Conservation (phyloP, 2,113 vertebrate species). For the Eonycteris spelaea region DNA sequence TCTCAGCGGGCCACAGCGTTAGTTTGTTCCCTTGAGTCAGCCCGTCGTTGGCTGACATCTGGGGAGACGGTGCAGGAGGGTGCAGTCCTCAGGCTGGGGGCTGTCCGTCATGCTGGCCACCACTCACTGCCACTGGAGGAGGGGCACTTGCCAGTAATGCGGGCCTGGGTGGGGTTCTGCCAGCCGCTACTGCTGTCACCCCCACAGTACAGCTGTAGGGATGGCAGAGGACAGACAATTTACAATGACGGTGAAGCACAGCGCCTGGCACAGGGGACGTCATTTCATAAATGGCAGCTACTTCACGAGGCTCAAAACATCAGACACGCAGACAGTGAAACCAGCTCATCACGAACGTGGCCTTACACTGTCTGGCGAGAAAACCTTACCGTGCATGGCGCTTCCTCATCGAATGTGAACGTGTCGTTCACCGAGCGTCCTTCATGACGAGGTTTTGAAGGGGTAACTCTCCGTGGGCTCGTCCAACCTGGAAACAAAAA, state of each 20-base stretch:
- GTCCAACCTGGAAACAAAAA: constrained; percentile 78
- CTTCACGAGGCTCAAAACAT: not conserved
- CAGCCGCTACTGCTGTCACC: not conserved
- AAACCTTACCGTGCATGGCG: constrained; percentile 68
- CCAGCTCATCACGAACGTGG: not conserved
- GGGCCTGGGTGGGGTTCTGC: too few species aligned
- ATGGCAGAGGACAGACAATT: too few species aligned
- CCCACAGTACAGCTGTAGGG: fast-evolving
- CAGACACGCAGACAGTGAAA: not conserved
- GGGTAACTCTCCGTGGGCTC: constrained; percentile 60
- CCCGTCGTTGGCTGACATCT: not conserved
- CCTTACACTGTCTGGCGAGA: fast-evolving
- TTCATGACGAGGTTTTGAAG: not conserved
- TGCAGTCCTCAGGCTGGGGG: too few species aligned
- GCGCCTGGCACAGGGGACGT: not conserved
- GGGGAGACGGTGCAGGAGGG: not conserved
- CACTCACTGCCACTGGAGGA: not conserved
- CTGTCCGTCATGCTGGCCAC: fast-evolving
- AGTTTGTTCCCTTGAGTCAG: not conserved
- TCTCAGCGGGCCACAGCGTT: not conserved
- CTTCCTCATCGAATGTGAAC: constrained; percentile 57
- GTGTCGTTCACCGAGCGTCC: not conserved
- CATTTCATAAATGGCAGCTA: not conserved
- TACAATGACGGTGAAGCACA: not conserved
- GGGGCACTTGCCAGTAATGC: not conserved